Conservation (phyloP, 2,888 invertebrate genomes). For the Herminia tarsipennalis region DNA sequence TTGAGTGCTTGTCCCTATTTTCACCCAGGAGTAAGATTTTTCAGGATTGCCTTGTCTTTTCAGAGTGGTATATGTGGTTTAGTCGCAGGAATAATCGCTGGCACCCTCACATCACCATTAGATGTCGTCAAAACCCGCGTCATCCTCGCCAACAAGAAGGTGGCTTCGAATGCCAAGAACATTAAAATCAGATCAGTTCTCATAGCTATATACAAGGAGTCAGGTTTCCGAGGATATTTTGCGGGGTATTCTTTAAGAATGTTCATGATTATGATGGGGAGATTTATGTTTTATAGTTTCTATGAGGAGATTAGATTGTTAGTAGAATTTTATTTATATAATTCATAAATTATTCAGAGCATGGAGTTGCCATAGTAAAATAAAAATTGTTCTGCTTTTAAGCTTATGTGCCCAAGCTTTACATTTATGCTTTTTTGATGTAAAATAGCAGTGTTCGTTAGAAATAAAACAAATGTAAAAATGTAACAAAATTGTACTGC, state of each 20-base stretch:
- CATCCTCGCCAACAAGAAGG: slow-evolving; percentile 91
- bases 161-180: background rate
- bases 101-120: slow-evolving; percentile 95
- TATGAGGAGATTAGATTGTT: slow-evolving; percentile 89
- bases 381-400: no score
- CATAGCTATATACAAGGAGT: slow-evolving; percentile 85
- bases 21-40: no score
- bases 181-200: slow-evolving; percentile 79
- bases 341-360: no score
- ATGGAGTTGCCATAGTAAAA: no score
- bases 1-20: no score
- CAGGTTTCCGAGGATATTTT: slow-evolving; percentile 93
- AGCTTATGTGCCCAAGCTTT: no score
- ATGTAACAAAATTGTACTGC: no score
- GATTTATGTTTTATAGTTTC: slow-evolving; percentile 97
- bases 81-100: slow-evolving; percentile 94
- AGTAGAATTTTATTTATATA: slow-evolving; percentile 41
- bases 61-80: slow-evolving; percentile 95
- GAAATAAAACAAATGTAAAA: no score
- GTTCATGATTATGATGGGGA: slow-evolving; percentile 96
- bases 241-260: slow-evolving; percentile 94
- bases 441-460: no score
- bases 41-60: background rate
- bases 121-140: slow-evolving; percentile 99
- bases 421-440: no score